Evolutionary conservation across 2,113 vertebrate genomes (phyloP), one percentile per base, ranked within the genome.

Genomic region (Atractosteus spatula): DNA sequence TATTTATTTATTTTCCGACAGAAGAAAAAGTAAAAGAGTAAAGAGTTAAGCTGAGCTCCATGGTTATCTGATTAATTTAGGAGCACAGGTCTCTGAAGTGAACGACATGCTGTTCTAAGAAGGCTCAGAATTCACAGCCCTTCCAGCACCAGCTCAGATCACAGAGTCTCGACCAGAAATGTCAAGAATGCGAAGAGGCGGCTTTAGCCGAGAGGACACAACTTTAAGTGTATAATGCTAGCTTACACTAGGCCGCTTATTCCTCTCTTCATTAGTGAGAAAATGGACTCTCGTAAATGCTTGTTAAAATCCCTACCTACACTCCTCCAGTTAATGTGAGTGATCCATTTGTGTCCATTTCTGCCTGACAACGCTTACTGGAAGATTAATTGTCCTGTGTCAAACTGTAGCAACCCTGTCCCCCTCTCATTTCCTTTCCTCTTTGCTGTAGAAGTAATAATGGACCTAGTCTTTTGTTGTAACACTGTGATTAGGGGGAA

Each of bases 221-320:
- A 94, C 92, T 95, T 96, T 94, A 97, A 98, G 97, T 95, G 94
- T 90, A 92, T 92, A 94, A 95, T 94, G 90, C 94, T 93, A 93
- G 94, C 90, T 92, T 92, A 92, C 93, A 94, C 93, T 93, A 94
- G 94, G 95, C 96, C 94, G 93, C 94, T 93, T 96, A 96, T 96
- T 96, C 95, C 94, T 94, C 94, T 97, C 96, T 99, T 99, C 96
- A 99, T 99, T 99, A 98, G 95, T 90, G 94, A 95, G 96, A 98
- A 98, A 98, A 98, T 98, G 96, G 96, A 98, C 96, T 97, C 96
- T 96, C 91, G 93, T 97, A 98, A 98, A 97, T 93, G 96, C 97
- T 98, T 98, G 96, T 99, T 98, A 99, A 96, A 97, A 97, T 94
- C 96, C 94, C 95, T 96, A 98, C 96, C 96, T 98, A 98, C 95